Conservation (phyloP, 2,888 invertebrate genomes). For the Xestia sexstrigata region DNA sequence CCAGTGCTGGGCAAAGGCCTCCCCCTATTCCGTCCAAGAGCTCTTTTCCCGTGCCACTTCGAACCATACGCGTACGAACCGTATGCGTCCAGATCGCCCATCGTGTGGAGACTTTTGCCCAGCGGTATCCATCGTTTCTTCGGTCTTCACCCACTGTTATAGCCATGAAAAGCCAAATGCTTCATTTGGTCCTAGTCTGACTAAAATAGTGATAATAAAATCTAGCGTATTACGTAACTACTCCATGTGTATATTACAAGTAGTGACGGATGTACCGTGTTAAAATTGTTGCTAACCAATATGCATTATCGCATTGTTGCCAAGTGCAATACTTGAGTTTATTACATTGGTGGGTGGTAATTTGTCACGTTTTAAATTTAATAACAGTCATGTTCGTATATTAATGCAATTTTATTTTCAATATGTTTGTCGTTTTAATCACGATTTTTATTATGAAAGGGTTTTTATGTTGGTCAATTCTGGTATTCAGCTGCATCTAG, state of each 20-base stretch:
- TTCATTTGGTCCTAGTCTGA: not conserved
- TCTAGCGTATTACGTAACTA: conserved; percentile 7
- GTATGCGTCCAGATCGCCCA: not conserved
- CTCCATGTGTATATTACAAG: not conserved
- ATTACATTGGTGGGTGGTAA: not conserved
- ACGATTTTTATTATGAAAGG: not conserved
- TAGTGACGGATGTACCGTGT: conserved; percentile 7
- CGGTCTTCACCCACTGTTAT: not conserved
- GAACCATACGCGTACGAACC: too few species aligned
- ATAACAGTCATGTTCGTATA: conserved; percentile 6
- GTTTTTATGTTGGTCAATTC: not conserved
- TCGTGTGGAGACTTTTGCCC: too few species aligned
- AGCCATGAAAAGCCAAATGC: not conserved
- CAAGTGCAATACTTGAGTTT: conserved; percentile 23
- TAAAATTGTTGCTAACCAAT: conserved; percentile 28
- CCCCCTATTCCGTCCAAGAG: not conserved
- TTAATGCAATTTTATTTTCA: conserved; percentile 13
- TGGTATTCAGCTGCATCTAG: not conserved
- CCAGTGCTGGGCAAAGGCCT: not conserved
- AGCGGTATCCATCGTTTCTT: not conserved
- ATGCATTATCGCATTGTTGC: conserved; percentile 41
- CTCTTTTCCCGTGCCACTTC: not conserved
- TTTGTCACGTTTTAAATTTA: conserved; percentile 43
- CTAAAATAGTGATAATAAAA: not conserved
- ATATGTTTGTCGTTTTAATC: not conserved